phyloP scores from a whole-genome alignment of 23 tunicate species.

The Aplidium turbinatum region DNA sequence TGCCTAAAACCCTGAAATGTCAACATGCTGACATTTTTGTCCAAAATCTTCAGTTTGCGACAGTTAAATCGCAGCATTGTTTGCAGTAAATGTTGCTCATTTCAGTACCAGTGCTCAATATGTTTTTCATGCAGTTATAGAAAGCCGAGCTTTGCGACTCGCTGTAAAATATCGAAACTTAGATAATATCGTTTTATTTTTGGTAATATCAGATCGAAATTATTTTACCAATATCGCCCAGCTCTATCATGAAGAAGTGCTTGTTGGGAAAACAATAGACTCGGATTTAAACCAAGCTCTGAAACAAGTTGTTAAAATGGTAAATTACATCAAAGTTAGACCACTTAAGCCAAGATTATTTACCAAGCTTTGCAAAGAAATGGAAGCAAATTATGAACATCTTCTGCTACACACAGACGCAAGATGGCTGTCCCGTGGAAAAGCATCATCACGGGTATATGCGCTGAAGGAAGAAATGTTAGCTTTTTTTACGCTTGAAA shows the following conservation, averaged over 20 bases:
- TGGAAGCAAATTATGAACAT: constrained; percentile 45
- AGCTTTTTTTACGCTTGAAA: constrained; percentile 42
- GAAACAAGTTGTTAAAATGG: constrained; percentile 29
- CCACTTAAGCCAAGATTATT: constrained; percentile 35
- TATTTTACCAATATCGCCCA: no score
- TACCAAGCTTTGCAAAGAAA: constrained; percentile 30
- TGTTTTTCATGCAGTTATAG: no score
- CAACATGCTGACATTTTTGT: no score
- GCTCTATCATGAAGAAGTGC: constrained; percentile 34
- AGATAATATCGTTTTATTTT: no score
- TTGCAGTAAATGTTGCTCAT: no score
- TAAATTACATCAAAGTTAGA: constrained; percentile 37
- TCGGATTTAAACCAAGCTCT: constrained; percentile 2
- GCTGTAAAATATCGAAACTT: no score
- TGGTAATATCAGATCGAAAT: no score
- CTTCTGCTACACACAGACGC: constrained; percentile 41
- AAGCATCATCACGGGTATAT: constrained; percentile 42
- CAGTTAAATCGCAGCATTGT: no score
- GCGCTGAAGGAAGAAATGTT: constrained; percentile 41
- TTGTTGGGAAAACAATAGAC: constrained; percentile 31
- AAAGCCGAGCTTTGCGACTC: no score
- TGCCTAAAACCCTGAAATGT: no score
- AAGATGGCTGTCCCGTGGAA: constrained; percentile 50
- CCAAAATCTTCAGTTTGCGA: no score
- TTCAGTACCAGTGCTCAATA: no score